phyloP scores from a whole-genome alignment of 2,797 vertebrate species.

The Pampus argenteus region DNA sequence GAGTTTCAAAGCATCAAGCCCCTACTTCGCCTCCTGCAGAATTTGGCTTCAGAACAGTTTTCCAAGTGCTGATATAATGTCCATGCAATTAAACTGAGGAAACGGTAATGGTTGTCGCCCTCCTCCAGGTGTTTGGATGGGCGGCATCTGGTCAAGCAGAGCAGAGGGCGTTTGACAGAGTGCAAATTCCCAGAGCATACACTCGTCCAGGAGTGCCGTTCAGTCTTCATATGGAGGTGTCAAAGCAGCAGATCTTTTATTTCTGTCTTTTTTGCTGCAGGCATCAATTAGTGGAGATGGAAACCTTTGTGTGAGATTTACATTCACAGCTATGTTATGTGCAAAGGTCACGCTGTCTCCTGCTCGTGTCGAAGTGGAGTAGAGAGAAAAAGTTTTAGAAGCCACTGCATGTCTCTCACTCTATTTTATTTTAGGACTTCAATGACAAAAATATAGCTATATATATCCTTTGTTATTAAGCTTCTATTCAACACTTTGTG shows the following conservation, averaged over 20 bases:
- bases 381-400: slow-evolving; percentile 43
- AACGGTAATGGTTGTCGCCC: slow-evolving; percentile 59
- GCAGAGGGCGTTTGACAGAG: slow-evolving; percentile 53
- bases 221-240: slow-evolving; percentile 50
- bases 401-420: slow-evolving; percentile 14
- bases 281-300: slow-evolving; percentile 73
- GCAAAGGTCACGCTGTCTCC: slow-evolving; percentile 54
- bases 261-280: slow-evolving; percentile 39
- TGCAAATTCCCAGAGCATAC: slow-evolving; percentile 62
- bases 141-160: slow-evolving; percentile 64
- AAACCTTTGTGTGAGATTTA: slow-evolving; percentile 60
- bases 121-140: slow-evolving; percentile 61
- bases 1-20: slow-evolving; percentile 56
- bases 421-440: slow-evolving; percentile 11
- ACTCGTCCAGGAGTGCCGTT: slow-evolving; percentile 43
- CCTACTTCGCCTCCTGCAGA: slow-evolving; percentile 48
- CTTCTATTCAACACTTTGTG: slow-evolving; percentile 48
- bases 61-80: slow-evolving; percentile 55
- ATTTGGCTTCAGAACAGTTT: slow-evolving; percentile 59
- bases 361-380: slow-evolving; percentile 54
- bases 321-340: slow-evolving; percentile 55
- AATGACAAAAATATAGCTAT: slow-evolving; percentile 29
- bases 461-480: slow-evolving; percentile 48
- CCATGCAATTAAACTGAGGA: slow-evolving; percentile 55
- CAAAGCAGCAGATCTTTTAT: slow-evolving; percentile 50